Evolutionary conservation across 2,888 invertebrate species (phyloP).

Genomic region (Philereme vetulata): DNA sequence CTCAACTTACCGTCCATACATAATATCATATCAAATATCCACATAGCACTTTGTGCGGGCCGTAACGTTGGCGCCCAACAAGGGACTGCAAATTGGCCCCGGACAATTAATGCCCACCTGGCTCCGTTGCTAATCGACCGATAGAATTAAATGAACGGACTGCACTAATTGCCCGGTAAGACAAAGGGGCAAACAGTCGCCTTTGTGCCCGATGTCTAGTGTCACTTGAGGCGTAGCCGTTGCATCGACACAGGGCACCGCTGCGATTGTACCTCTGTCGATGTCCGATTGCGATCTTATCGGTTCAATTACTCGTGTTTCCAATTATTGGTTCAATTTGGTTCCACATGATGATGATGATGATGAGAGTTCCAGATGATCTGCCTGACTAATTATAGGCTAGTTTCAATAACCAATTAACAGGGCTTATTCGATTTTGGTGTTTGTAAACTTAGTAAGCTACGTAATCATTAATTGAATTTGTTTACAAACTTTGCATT

Average conservation of each 20-base stretch:
- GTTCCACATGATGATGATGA: too few species aligned
- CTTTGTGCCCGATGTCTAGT: slow-evolving; percentile 78
- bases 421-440: too few species aligned
- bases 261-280: slow-evolving; percentile 40
- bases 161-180: slow-evolving; percentile 82
- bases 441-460: too few species aligned
- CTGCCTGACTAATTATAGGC: slow-evolving; percentile 1
- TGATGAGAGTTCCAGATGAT: too few species aligned
- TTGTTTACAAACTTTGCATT: too few species aligned
- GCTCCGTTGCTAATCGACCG: slow-evolving; percentile 80
- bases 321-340: slow-evolving; percentile 1
- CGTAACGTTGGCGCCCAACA: slow-evolving; percentile 59
- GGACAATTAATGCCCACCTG: slow-evolving; percentile 79
- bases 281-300: slow-evolving; percentile 21
- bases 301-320: slow-evolving; percentile 28
- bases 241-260: slow-evolving; percentile 54
- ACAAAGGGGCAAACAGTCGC: slow-evolving; percentile 83
- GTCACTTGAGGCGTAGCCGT: slow-evolving; percentile 75
- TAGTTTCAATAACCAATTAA: not conserved
- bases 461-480: too few species aligned
- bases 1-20: slow-evolving; percentile 45
- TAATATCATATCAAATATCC: slow-evolving; percentile 48
- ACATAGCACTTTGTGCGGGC: slow-evolving; percentile 51
- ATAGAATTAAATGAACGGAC: slow-evolving; percentile 83
- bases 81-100: slow-evolving; percentile 70